Percentiles rank a stretch among this genome's conserved stretches.
These are phyloP conservation scores for Julus scanicus DNA, from an alignment of 2,888 invertebrate genomes.

Conservation along the genomic window DNA sequence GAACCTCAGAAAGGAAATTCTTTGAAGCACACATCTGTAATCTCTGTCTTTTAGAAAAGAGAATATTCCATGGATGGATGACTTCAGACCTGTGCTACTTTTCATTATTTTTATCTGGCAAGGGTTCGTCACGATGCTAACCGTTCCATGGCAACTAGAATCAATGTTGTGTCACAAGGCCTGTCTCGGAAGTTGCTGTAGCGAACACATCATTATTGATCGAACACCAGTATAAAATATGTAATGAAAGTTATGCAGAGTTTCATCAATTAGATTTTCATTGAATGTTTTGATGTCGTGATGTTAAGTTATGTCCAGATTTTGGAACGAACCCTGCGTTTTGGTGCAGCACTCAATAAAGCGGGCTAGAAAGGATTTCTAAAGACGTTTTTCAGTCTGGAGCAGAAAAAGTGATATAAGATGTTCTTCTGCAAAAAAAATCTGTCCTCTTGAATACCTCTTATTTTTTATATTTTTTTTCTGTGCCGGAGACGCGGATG, in stretches of 20 bases:
- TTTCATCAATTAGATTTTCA: too few relatives aligned
- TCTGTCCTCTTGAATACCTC: slow-evolving; percentile 4
- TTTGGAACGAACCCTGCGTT: background rate
- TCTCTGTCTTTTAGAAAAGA: background rate
- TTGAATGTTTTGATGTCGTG: too few relatives aligned
- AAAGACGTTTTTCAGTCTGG: background rate
- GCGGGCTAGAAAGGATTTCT: background rate
- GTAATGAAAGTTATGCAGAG: background rate
- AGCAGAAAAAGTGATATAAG: background rate
- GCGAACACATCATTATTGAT: background rate
- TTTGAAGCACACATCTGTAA: background rate
- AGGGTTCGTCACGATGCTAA: slow-evolving; percentile 5
- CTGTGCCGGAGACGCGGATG: slow-evolving; percentile 22
- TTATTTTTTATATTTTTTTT: background rate
- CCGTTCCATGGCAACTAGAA: slow-evolving; percentile 14
- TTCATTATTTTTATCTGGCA: background rate
- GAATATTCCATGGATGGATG: slow-evolving; percentile 33
- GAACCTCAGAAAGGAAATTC: background rate
- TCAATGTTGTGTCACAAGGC: slow-evolving; percentile 17
- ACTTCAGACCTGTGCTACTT: background rate
- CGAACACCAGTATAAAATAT: background rate
- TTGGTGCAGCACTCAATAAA: background rate
- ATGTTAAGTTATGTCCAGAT: too few relatives aligned
- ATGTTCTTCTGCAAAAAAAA: background rate
- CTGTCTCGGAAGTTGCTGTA: background rate